phyloP scores from a whole-genome alignment of 2,888 invertebrate species.

The Eupithecia tripunctaria region DNA sequence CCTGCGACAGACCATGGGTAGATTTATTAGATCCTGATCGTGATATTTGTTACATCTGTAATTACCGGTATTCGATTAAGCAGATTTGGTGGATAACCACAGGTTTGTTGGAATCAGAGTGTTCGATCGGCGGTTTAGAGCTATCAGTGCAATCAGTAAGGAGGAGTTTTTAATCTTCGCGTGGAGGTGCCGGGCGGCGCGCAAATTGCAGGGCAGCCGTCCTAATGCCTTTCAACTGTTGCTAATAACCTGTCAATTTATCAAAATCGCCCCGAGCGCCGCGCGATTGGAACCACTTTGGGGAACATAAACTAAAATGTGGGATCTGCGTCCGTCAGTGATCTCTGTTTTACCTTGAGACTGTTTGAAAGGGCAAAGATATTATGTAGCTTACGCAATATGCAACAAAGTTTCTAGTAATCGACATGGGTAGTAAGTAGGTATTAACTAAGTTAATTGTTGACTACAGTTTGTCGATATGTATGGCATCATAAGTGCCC shows the following conservation, averaged over 20 bases:
- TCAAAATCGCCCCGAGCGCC: slow-evolving; percentile 74
- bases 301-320: slow-evolving; percentile 56
- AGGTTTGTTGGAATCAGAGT: slow-evolving; percentile 38
- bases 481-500: neutral
- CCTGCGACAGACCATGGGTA: slow-evolving; percentile 10
- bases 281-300: slow-evolving; percentile 62
- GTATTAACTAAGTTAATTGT: neutral
- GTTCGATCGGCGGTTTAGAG: slow-evolving; percentile 57
- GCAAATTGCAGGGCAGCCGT: slow-evolving; percentile 82
- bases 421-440: neutral
- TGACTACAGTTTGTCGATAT: neutral
- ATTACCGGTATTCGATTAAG: slow-evolving; percentile 41
- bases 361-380: slow-evolving; percentile 24
- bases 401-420: neutral
- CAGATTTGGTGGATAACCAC: slow-evolving; percentile 39
- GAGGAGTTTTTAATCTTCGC: slow-evolving; percentile 78
- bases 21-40: slow-evolving; percentile 22
- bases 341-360: slow-evolving; percentile 43
- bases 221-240: slow-evolving; percentile 85
- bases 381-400: neutral
- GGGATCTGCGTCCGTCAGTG: slow-evolving; percentile 50
- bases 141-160: slow-evolving; percentile 74
- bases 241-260: slow-evolving; percentile 85
- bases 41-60: slow-evolving; percentile 36
- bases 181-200: slow-evolving; percentile 72